Evolutionary conservation across 2,888 invertebrate genomes (phyloP).

Genomic region (Stenotaenia linearis): DNA sequence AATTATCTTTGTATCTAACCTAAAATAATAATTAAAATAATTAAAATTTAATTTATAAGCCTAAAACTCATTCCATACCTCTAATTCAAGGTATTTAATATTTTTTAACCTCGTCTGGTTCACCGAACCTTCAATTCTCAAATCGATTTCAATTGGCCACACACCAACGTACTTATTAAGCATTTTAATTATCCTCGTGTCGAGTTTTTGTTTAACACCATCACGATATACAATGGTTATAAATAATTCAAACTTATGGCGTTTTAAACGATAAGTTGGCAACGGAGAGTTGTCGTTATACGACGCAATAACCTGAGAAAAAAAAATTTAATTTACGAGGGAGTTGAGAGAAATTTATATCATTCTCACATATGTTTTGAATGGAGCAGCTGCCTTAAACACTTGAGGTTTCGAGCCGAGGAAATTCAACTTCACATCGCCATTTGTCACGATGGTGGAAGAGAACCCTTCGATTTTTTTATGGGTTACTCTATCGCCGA

Average conservation of each 20-base stretch:
- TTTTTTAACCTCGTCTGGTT: slow-evolving; percentile 38
- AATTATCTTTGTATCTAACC: slow-evolving; percentile 64
- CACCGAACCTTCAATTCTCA: slow-evolving; percentile 59
- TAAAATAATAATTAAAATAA: slow-evolving; percentile 34
- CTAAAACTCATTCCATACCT: slow-evolving; percentile 35
- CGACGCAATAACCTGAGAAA: slow-evolving; percentile 68
- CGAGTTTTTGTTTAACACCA: slow-evolving; percentile 62
- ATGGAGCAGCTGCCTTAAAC: slow-evolving; percentile 91
- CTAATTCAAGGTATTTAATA: slow-evolving; percentile 37
- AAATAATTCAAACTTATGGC: slow-evolving; percentile 38
- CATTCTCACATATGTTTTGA: slow-evolving; percentile 67
- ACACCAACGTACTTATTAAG: slow-evolving; percentile 65
- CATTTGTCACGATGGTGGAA: slow-evolving; percentile 79
- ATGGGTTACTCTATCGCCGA: slow-evolving; percentile 79
- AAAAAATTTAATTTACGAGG: neutral
- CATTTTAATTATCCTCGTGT: slow-evolving; percentile 57
- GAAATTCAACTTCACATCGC: slow-evolving; percentile 73
- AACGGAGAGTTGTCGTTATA: slow-evolving; percentile 85
- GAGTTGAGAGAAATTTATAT: neutral
- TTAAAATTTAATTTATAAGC: neutral
- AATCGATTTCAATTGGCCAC: slow-evolving; percentile 76
- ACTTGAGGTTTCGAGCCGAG: slow-evolving; percentile 87
- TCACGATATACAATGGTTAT: slow-evolving; percentile 37
- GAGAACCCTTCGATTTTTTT: slow-evolving; percentile 81
- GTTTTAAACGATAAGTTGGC: slow-evolving; percentile 56